These are phyloP conservation scores for Stegana nigrithorax DNA, from an alignment of 2,888 invertebrate genomes.

Conservation along the genomic window DNA sequence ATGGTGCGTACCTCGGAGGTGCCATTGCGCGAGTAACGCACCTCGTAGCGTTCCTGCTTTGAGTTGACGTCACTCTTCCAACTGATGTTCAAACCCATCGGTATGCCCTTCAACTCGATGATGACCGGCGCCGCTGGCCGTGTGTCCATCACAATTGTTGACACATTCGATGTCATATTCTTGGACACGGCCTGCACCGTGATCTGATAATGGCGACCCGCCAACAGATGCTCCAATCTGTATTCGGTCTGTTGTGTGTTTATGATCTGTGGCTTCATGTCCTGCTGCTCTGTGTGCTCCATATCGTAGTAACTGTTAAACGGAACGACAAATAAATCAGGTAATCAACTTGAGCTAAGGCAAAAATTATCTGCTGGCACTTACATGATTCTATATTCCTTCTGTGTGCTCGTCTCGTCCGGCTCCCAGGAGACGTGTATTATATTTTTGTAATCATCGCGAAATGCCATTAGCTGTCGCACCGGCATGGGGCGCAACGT, in stretches of 20 bases:
- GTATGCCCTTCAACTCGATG: slow-evolving; percentile 79
- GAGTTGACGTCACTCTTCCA: slow-evolving; percentile 95
- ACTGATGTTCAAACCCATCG: slow-evolving; percentile 81
- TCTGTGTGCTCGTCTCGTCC: slow-evolving; percentile 81
- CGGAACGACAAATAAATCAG: background rate
- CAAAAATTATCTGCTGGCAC: too few relatives aligned
- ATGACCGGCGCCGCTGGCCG: slow-evolving; percentile 90
- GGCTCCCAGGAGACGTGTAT: slow-evolving; percentile 83
- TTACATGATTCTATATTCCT: slow-evolving; percentile 75
- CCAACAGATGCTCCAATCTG: slow-evolving; percentile 80
- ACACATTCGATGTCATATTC: slow-evolving; percentile 82
- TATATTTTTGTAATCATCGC: slow-evolving; percentile 75
- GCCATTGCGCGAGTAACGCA: slow-evolving; percentile 83
- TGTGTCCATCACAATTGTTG: slow-evolving; percentile 79
- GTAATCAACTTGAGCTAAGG: background rate
- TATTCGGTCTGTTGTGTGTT: slow-evolving; percentile 75
- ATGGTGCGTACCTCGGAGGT: slow-evolving; percentile 74
- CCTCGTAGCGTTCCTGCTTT: slow-evolving; percentile 86
- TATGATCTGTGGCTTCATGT: slow-evolving; percentile 80
- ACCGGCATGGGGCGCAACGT: slow-evolving; percentile 87
- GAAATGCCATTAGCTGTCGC: slow-evolving; percentile 73
- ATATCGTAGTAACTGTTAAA: slow-evolving; percentile 82
- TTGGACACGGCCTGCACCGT: slow-evolving; percentile 86
- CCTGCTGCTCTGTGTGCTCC: slow-evolving; percentile 78
- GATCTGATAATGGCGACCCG: slow-evolving; percentile 90